Evolutionary conservation across 2,888 invertebrate species (phyloP).

Genomic region (Rhagonycha lutea): DNA sequence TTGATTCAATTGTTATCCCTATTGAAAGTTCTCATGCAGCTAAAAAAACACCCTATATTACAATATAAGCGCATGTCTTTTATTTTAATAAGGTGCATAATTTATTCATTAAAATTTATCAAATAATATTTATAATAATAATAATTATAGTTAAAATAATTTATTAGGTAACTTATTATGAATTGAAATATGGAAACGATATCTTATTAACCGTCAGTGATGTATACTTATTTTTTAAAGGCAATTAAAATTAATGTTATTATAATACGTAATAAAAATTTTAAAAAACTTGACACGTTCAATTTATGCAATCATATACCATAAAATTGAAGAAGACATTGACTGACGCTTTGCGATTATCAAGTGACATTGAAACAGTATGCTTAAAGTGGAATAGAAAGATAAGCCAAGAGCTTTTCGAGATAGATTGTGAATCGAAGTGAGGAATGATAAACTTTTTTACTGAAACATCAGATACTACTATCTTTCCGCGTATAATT

Average conservation of each 20-base stretch:
- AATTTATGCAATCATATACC: slow-evolving; percentile 11
- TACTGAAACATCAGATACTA: slow-evolving; percentile 7
- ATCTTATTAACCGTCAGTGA: too few species aligned
- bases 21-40: too few species aligned
- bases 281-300: slow-evolving; percentile 5
- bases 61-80: too few species aligned
- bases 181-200: not conserved
- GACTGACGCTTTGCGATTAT: slow-evolving; percentile 17
- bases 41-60: too few species aligned
- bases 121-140: too few species aligned
- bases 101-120: too few species aligned
- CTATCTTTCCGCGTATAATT: slow-evolving; percentile 10
- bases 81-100: too few species aligned
- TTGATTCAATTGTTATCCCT: too few species aligned
- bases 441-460: slow-evolving; percentile 15
- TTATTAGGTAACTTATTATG: too few species aligned
- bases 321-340: slow-evolving; percentile 18
- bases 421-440: slow-evolving; percentile 11
- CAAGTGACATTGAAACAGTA: slow-evolving; percentile 18
- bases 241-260: not conserved
- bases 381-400: slow-evolving; percentile 15
- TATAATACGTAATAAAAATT: not conserved
- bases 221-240: not conserved
- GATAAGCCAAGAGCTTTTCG: slow-evolving; percentile 7
- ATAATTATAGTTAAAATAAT: too few species aligned